Evolutionary conservation across 2,888 invertebrate genomes (phyloP), one percentile per base, ranked within the genome.

Genomic region (Dasysyrphus albostriatus): DNA sequence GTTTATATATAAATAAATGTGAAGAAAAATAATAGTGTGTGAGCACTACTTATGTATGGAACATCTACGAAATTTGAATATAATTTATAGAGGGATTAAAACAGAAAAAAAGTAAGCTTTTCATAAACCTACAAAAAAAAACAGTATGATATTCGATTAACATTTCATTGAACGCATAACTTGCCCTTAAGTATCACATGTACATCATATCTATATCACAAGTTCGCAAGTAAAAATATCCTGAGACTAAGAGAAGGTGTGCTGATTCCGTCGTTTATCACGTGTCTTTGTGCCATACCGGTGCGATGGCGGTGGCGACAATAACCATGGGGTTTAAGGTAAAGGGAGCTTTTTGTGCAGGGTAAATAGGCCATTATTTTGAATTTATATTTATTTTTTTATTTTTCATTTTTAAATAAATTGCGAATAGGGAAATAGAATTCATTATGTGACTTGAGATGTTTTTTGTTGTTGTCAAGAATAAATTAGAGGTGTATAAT

Each of bases 291-390:
- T 63, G 29, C 24, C 47, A 65, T 47, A 47, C 63, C 19, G 42
- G 59, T 5, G 16, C 34, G 9, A 24, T 10, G 14, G 12, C 2
- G 16, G 58, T 32, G 10, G n/a, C 16, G 34, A 16, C 16, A 10
- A 16, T 2, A 16, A 7, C 29, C 29, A 49, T 74, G 63, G 75
- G 83, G 83, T 84, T 75, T 80, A 84, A 84, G 84, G 84, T 84
- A 80, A 83, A 74, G 63, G 29, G 61, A 44, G 5, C 63, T 65
- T 44, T 65, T 65, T 65, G 58, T 79, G 47, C 79, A 84, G 51
- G 61, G 44, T 80, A 84, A 72, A 75, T 84, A 76, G 84, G 84
- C 80, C 84, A 84, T 84, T 80, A 84, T 84, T 80, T 75, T 10
- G 37, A 70, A 65, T 79, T 70, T 63, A 51, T 80, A 51, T 80